Evolutionary conservation across 2,888 invertebrate species (phyloP), one percentile per base, ranked within the genome.

Genomic region (Cataglyphis cursor): DNA sequence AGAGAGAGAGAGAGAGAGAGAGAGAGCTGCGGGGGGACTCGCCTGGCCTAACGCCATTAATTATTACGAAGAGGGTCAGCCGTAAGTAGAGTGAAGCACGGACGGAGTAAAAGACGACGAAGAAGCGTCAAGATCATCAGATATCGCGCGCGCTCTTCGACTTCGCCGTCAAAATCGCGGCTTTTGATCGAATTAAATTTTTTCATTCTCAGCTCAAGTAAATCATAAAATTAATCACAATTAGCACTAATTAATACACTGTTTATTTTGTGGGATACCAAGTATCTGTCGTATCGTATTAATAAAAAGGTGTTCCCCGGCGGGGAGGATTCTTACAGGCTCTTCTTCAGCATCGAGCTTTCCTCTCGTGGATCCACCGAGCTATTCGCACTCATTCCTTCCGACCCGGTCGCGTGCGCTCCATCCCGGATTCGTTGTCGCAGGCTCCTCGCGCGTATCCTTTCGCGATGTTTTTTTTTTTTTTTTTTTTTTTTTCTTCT

Each of bases 11-110:
- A n/a, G n/a, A n/a, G 24, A 28, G 24, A 28, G 86, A 18, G 61
- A n/a, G 48, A 51, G 48, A 35, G 35, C 28, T 28, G 31, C 61
- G 28, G 54, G 38, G 15, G 85, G 84, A 83, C 83, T 89, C 86
- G 66, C 78, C 65, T 64, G 83, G 85, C 70, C 84, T 85, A 89
- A 88, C 88, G 85, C 87, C 85, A 89, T 88, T 90, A 89, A 90
- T 88, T 88, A 88, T 88, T 88, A 88, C 82, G 82, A 90, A 89
- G 85, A 90, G 89, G 90, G 89, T 88, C 90, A 88, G 87, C 65
- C 86, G 90, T 90, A 90, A 90, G 89, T 90, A 90, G 90, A 90
- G 84, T 90, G 90, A 88, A 85, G 89, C 90, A 85, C 61, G 82
- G 75, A 61, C 84, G 21, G 80, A 76, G 65, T 83, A 82, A 86